Base-by-base conservation (phyloP, 2,113 vertebrate genomes). In the Serilophus lunatus region DNA sequence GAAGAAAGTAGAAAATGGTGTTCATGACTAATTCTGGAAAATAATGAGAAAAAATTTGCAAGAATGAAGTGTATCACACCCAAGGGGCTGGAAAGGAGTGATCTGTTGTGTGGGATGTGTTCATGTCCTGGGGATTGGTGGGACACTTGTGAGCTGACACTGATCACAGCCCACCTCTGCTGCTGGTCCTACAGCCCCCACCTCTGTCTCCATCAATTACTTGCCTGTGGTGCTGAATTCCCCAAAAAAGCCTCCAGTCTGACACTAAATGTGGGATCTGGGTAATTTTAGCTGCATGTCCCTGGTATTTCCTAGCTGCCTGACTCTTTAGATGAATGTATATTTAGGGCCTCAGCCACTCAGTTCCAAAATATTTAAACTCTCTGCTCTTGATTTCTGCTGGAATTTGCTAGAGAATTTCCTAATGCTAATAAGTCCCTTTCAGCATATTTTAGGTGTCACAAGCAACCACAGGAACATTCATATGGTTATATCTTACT, bases 101-200 rank as follows among this genome's bases (percentile, higher is more conserved):
- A 31, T 28, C 16, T 19, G 1, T 7, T 3, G 12, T 25, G 44
- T 26, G 35, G 12, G 16, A 9, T 11, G 13, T 45, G 20, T 51
- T 49, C 4, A 1, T 22, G 18, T 6, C 1, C 69, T 14, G 9
- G 38, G 61, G 9, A 10, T 18, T 33, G 12, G 8, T 1, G 12
- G 28, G 22, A 19, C 7, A 18, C 28, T 0, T 29, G 35, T 22
- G 70, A 63, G 28, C 12, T 59, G 28, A 5, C 51, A 6, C 12
- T 50, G 3, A 54, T 14, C 29, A 9, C 8, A 44, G 18, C 15
- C 36, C 14, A 0, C 18, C 4, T 8, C 36, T 35, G 4, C 63
- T 33, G 47, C 70, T 54, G 35, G 12, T 60, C 74, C 80, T 56
- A 4, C 49, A 56, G 77, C 70, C 45, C 18, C 12, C 22, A 6